Evolutionary conservation across 1,140 invertebrate species (phyloP), one percentile per base, ranked within the genome.

Genomic region (Idris sp.): DNA sequence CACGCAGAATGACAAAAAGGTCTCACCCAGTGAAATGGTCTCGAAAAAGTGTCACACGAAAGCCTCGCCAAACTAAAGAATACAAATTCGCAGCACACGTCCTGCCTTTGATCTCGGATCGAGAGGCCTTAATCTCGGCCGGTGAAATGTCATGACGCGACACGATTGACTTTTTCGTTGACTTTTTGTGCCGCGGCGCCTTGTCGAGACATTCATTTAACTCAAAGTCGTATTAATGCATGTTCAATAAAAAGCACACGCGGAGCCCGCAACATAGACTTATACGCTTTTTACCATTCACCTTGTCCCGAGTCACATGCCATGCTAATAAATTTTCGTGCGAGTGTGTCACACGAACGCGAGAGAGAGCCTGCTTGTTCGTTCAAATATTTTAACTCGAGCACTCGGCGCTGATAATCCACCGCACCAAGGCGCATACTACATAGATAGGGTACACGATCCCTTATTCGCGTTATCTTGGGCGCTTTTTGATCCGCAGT

Each of bases 151-250:
- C 51, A 64, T 28, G 58, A 43, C 28, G 51, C 48, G 56, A 72
- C 35, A 46, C 53, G 71, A 67, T 61, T 41, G 16, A 48, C 14
- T 74, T 74, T 74, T 73, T 73, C 51, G 38, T 59, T 1, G 30
- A 48, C 44, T 74, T 75, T 75, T 68, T 75, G 49, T 35, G 22
- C 44, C 46, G 51, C 68, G 51, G 71, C 61, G 58, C 54, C 69
- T 73, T 73, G 69, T 73, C 53, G 61, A 59, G 69, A 65, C 73
- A 71, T 76, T 71, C 74, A 65, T 73, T 73, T 73, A 49, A 31
- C 62, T 74, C 72, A 68, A 75, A 71, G 65, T 76, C 67, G 44
- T 71, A 71, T 71, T 71, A 71, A 76, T 71, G 67, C 74, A 71
- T 58, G 74, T 71, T 67, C 67, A 65, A 75, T 74, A 74, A 68